These are phyloP conservation scores for Pocillopora grandis DNA, from an alignment of 92 coral and sea anemone species.

Conservation along the genomic window DNA sequence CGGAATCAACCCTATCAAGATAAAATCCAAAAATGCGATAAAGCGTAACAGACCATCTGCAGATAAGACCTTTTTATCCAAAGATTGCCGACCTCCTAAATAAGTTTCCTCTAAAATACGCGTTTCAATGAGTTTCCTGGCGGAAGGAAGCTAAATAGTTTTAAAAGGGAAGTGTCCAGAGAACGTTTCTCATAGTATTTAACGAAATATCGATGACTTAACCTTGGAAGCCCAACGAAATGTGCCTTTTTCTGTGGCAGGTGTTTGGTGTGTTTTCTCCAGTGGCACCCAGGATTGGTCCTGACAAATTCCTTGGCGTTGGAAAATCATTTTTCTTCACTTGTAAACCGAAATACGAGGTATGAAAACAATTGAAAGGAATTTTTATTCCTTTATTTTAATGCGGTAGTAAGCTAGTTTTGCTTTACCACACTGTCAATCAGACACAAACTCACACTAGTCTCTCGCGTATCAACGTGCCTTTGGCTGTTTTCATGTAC, in stretches of 20 bases:
- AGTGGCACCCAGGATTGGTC: constrained; percentile 67
- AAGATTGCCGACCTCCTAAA: background rate
- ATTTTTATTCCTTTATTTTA: too few species aligned
- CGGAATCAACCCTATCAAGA: too few species aligned
- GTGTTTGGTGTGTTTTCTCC: constrained; percentile 91
- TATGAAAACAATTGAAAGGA: background rate
- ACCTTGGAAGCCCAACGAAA: background rate
- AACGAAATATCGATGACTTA: background rate
- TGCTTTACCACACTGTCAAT: too few species aligned
- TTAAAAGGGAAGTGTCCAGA: too few species aligned
- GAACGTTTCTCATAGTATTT: background rate
- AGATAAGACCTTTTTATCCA: too few species aligned
- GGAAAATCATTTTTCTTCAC: constrained; percentile 88
- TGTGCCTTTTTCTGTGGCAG: constrained; percentile 32
- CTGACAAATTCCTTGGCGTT: constrained; percentile 66
- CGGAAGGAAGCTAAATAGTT: background rate
- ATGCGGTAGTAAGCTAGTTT: too few species aligned
- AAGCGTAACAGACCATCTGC: background rate
- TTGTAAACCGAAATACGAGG: constrained; percentile 81
- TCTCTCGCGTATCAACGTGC: too few species aligned
- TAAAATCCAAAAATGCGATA: too few species aligned
- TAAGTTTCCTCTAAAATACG: too few species aligned
- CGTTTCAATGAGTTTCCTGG: background rate
- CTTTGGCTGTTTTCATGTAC: too few species aligned
- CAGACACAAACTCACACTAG: too few species aligned